These are phyloP conservation scores for Melangyna quadrimaculata DNA, from an alignment of 2,888 invertebrate genomes.

Conservation along the genomic window DNA sequence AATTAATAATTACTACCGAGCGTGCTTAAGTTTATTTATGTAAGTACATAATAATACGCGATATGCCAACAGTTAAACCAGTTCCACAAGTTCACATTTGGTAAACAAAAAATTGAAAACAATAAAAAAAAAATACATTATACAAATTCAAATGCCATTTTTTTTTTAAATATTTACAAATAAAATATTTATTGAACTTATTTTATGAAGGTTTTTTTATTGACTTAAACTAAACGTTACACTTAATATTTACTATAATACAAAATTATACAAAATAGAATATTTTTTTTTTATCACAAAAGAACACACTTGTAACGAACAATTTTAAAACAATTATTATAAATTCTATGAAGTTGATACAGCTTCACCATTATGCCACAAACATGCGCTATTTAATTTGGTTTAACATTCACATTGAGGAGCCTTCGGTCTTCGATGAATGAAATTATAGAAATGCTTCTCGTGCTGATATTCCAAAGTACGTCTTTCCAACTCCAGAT, in stretches of 20 bases:
- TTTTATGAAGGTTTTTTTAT: background rate
- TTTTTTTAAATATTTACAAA: background rate
- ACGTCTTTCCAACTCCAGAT: slow-evolving; percentile 34
- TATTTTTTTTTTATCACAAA: slow-evolving; percentile 37
- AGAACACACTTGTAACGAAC: slow-evolving; percentile 31
- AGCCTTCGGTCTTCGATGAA: slow-evolving; percentile 41
- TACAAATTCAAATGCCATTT: background rate
- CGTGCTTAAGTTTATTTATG: background rate
- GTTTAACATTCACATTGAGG: slow-evolving; percentile 33
- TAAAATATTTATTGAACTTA: background rate
- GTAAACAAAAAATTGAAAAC: background rate
- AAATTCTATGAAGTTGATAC: background rate
- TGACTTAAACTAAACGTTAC: slow-evolving; percentile 3
- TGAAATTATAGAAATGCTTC: slow-evolving; percentile 55
- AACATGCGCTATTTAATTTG: background rate
- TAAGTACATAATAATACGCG: background rate
- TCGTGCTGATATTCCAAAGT: slow-evolving; percentile 57
- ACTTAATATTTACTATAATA: slow-evolving; percentile 24
- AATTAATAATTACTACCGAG: background rate
- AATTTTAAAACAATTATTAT: background rate
- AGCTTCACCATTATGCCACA: slow-evolving; percentile 6
- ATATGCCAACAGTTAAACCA: background rate
- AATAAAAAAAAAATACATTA: background rate
- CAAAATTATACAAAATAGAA: slow-evolving; percentile 1
- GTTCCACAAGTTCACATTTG: slow-evolving; percentile 6